Conservation (phyloP, 2,888 invertebrate genomes). For the Gonocerus acuteangulatus region DNA sequence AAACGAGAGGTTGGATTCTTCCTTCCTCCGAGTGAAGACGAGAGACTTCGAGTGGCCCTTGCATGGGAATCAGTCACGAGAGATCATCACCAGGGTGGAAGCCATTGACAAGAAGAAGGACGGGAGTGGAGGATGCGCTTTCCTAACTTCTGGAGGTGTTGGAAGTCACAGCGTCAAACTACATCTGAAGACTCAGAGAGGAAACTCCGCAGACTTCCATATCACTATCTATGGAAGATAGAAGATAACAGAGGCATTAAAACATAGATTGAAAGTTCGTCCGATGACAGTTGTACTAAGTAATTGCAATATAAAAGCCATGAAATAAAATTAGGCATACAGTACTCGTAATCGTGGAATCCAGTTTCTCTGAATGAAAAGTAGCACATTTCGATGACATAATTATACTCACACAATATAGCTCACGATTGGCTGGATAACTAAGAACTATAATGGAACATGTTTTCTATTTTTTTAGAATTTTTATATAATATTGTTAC, state of each 20-base stretch:
- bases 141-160: constrained; percentile 44
- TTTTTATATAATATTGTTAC: too few species aligned
- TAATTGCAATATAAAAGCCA: too few species aligned
- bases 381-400: too few species aligned
- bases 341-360: too few species aligned
- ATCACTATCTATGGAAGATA: constrained; percentile 44
- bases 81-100: constrained; percentile 40
- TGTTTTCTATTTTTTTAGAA: too few species aligned
- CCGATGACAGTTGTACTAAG: too few species aligned
- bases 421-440: too few species aligned
- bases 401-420: too few species aligned
- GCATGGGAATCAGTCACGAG: background rate
- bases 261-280: too few species aligned
- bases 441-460: too few species aligned
- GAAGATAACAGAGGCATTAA: background rate
- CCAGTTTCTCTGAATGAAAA: too few species aligned
- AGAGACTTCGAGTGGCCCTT: background rate
- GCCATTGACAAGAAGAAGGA: constrained; percentile 45
- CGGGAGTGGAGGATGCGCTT: constrained; percentile 46
- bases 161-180: constrained; percentile 42
- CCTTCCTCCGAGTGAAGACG: background rate
- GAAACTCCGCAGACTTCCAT: constrained; percentile 45
- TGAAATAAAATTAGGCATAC: too few species aligned
- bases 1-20: background rate
- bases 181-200: constrained; percentile 46